These are phyloP conservation scores for Sycophaga agraensis DNA, from an alignment of 1,140 invertebrate species.

Conservation along the genomic window DNA sequence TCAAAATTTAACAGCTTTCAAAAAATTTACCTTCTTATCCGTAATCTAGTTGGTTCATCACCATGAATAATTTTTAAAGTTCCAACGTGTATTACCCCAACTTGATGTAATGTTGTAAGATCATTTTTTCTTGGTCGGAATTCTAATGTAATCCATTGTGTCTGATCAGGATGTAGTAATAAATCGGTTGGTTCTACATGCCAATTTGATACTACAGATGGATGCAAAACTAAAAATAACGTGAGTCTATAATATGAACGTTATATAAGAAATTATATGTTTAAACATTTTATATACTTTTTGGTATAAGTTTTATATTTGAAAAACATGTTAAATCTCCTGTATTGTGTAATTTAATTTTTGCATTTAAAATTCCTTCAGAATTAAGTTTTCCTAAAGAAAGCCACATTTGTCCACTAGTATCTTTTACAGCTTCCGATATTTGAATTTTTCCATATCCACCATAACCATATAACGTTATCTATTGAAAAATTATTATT, in stretches of 20 bases:
- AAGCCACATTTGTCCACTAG: slow-evolving; percentile 56
- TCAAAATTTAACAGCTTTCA: neutral
- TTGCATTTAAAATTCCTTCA: slow-evolving; percentile 44
- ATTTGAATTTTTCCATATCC: slow-evolving; percentile 55
- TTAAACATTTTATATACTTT: slow-evolving; percentile 49
- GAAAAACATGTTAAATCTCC: slow-evolving; percentile 55
- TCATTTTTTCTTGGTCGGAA: slow-evolving; percentile 52
- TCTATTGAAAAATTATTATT: slow-evolving; percentile 33
- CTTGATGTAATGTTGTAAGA: slow-evolving; percentile 37
- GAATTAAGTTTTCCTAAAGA: slow-evolving; percentile 55
- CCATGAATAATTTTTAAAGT: slow-evolving; percentile 50
- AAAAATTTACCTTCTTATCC: slow-evolving; percentile 48
- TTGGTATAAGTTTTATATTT: slow-evolving; percentile 52
- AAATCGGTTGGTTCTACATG: slow-evolving; percentile 48
- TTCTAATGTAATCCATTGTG: slow-evolving; percentile 42
- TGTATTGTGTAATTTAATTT: slow-evolving; percentile 53
- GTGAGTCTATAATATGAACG: slow-evolving; percentile 3
- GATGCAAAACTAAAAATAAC: slow-evolving; percentile 43
- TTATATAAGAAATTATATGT: too few relatives aligned
- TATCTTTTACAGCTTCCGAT: slow-evolving; percentile 54
- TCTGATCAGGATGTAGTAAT: slow-evolving; percentile 44
- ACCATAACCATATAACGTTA: slow-evolving; percentile 57
- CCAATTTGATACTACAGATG: slow-evolving; percentile 48
- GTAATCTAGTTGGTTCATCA: slow-evolving; percentile 52
- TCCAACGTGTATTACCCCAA: slow-evolving; percentile 47